Conservation (phyloP, 2,797 vertebrate genomes). For the Meriones psammophilus region DNA sequence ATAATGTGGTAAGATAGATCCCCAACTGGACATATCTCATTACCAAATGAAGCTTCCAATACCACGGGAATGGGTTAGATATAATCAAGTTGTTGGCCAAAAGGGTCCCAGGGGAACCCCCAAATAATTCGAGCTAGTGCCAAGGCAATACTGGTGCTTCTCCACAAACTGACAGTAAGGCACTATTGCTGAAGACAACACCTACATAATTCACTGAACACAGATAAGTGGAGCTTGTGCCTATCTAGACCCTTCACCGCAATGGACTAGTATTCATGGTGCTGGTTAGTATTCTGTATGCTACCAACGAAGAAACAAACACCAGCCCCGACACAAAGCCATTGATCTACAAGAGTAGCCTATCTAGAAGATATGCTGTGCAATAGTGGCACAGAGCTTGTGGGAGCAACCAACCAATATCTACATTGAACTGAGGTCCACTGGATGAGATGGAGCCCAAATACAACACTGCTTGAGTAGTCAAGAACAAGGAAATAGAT, state of each 20-base stretch:
- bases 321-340: neutral
- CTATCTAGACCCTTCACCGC: neutral
- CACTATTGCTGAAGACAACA: neutral
- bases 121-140: neutral
- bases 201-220: neutral
- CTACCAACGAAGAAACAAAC: neutral
- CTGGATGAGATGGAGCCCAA: neutral
- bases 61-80: neutral
- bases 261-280: neutral
- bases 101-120: neutral
- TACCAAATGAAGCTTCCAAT: neutral
- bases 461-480: neutral
- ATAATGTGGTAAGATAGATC: neutral
- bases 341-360: neutral
- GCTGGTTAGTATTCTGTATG: neutral
- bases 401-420: neutral
- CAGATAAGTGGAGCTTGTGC: neutral
- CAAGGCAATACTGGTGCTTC: neutral
- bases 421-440: neutral
- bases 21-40: neutral
- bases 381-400: neutral
- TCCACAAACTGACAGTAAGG: neutral
- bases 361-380: neutral
- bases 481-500: neutral
- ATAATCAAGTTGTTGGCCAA: neutral